Percentiles rank a stretch among this genome's conserved stretches.
phyloP scores from a whole-genome alignment of 2,113 vertebrate species.

The Mormyrus lacerda region DNA sequence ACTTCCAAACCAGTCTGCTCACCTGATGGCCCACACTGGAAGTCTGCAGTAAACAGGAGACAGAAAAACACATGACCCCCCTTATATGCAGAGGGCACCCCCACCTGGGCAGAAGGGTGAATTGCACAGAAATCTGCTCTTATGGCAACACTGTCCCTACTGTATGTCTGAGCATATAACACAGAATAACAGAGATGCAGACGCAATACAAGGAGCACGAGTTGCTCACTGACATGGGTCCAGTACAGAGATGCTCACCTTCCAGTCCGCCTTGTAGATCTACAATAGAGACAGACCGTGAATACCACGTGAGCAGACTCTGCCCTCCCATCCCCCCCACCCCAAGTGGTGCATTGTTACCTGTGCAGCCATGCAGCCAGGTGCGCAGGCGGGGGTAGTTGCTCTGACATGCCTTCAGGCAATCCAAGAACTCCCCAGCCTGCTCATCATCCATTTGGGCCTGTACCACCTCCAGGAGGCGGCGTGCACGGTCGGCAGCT shows the following conservation, averaged over 20 bases:
- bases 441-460: slow-evolving; percentile 41
- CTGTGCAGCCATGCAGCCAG: slow-evolving; percentile 29
- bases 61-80: background rate
- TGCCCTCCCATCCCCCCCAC: background rate
- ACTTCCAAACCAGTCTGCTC: background rate
- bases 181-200: background rate
- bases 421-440: slow-evolving; percentile 38
- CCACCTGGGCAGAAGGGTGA: background rate
- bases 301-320: background rate
- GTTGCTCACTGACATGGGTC: background rate
- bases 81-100: background rate
- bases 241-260: background rate
- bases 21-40: slow-evolving; percentile 44
- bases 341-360: background rate
- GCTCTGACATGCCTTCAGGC: slow-evolving; percentile 38
- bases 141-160: background rate
- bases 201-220: background rate
- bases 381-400: slow-evolving; percentile 43
- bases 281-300: background rate
- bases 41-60: background rate
- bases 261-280: background rate
- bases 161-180: background rate
- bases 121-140: background rate
- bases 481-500: slow-evolving; percentile 34
- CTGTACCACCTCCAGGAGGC: slow-evolving; percentile 46